phyloP scores from a whole-genome alignment of 1,140 invertebrate species.

The Globodera ellingtonae region DNA sequence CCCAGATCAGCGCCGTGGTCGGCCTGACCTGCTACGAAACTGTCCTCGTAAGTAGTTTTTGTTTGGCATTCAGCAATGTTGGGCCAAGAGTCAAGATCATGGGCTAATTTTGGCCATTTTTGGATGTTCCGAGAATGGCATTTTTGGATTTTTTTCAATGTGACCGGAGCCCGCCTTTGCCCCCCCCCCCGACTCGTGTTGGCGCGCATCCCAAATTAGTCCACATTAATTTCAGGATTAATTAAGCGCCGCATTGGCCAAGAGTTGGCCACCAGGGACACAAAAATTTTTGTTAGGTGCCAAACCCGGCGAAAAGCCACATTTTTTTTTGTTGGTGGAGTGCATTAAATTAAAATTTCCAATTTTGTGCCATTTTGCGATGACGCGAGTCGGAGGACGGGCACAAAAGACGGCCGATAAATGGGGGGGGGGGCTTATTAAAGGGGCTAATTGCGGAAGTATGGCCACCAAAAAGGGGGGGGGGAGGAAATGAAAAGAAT shows the following conservation, averaged over 20 bases:
- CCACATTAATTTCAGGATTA: no score
- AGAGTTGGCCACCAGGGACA: not conserved
- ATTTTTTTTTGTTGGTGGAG: no score
- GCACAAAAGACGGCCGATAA: not conserved
- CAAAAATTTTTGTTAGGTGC: not conserved
- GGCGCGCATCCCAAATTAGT: no score
- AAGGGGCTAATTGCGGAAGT: not conserved
- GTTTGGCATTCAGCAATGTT: no score
- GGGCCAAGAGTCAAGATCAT: no score
- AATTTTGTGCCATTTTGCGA: not conserved
- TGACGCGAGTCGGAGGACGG: not conserved
- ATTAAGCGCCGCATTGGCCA: not conserved
- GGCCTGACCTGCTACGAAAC: conserved; percentile 33
- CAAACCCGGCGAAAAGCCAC: no score
- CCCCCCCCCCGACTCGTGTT: no score
- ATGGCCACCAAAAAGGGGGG: not conserved
- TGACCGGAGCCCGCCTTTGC: no score
- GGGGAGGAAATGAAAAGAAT: not conserved
- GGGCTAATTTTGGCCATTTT: not conserved
- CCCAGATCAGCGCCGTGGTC: not conserved
- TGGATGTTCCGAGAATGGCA: not conserved
- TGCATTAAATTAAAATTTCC: not conserved
- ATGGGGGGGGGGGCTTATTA: no score
- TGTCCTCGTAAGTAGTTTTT: conserved; percentile 25
- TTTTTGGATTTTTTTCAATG: not conserved